Conservation (phyloP, 2,113 vertebrate genomes). For the Syngnathus scovelli region DNA sequence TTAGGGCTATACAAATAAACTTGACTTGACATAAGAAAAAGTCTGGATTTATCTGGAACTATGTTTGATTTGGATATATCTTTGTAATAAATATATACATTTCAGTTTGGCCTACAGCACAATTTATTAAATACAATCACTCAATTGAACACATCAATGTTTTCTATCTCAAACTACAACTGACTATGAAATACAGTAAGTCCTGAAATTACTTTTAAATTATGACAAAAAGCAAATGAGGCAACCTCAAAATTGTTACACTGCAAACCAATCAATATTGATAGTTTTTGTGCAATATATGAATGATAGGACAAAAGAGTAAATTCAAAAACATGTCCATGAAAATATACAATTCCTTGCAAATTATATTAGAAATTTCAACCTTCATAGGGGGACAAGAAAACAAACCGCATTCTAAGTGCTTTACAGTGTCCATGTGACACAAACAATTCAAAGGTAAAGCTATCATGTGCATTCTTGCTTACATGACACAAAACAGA, state of each 20-base stretch:
- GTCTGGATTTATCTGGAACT: not conserved
- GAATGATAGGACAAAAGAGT: constrained; percentile 15
- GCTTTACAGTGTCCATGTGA: constrained; percentile 22
- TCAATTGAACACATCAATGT: constrained; percentile 27
- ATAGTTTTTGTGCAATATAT: constrained; percentile 10
- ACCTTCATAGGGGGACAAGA: constrained; percentile 19
- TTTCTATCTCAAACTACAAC: constrained; percentile 17
- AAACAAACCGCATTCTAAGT: constrained; percentile 25
- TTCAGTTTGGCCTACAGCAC: constrained; percentile 7
- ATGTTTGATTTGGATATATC: not conserved
- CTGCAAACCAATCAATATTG: constrained; percentile 25
- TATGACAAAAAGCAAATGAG: constrained; percentile 16
- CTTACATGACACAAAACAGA: not conserved
- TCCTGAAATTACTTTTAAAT: constrained; percentile 25
- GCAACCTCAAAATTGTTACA: constrained; percentile 9
- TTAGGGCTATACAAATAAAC: too few species aligned
- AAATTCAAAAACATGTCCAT: constrained; percentile 19
- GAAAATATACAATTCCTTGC: constrained; percentile 26
- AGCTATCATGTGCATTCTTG: constrained; percentile 2
- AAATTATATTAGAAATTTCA: constrained; percentile 18
- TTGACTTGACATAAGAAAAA: not conserved
- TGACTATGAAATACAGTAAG: constrained; percentile 18
- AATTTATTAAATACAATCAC: constrained; percentile 57
- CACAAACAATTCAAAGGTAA: not conserved
- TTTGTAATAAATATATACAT: not conserved